These are phyloP conservation scores for Miniopterus natalensis DNA, from an alignment of 2,113 vertebrate genomes.

Conservation along the genomic window DNA sequence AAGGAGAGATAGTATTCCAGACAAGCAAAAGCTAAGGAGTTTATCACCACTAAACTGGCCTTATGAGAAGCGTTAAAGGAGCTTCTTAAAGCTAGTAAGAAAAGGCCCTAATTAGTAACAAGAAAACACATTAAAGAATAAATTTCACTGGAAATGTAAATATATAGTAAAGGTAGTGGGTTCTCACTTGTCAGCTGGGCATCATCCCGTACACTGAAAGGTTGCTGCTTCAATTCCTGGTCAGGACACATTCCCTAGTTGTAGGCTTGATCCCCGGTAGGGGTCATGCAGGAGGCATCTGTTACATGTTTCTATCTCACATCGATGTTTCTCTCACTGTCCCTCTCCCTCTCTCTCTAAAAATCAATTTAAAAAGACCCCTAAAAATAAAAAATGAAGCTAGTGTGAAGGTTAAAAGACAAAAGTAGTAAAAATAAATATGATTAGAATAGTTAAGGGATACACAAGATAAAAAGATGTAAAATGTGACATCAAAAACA, in stretches of 20 bases:
- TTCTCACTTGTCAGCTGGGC: neutral
- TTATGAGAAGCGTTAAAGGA: neutral
- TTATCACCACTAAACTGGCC: neutral
- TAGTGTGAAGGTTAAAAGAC: neutral
- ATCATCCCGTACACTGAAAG: too few relatives aligned
- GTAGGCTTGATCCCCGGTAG: too few relatives aligned
- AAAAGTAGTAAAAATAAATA: neutral
- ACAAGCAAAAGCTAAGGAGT: neutral
- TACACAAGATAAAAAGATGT: neutral
- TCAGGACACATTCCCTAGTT: too few relatives aligned
- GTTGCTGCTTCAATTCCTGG: too few relatives aligned
- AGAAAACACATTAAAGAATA: neutral
- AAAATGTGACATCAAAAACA: neutral
- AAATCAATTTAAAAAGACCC: too few relatives aligned
- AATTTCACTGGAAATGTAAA: slow-evolving; percentile 11
- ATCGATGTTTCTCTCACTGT: too few relatives aligned
- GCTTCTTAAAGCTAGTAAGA: neutral
- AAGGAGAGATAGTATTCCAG: neutral
- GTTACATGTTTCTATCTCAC: too few relatives aligned
- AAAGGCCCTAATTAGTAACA: neutral
- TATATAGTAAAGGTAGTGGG: neutral
- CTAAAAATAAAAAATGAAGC: neutral
- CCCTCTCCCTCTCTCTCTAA: too few relatives aligned
- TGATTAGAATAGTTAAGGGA: neutral
- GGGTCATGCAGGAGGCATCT: too few relatives aligned